Evolutionary conservation across 35 echinoderm and acorn worm genomes (phyloP).

Genomic region (Lytechinus variegatus): DNA sequence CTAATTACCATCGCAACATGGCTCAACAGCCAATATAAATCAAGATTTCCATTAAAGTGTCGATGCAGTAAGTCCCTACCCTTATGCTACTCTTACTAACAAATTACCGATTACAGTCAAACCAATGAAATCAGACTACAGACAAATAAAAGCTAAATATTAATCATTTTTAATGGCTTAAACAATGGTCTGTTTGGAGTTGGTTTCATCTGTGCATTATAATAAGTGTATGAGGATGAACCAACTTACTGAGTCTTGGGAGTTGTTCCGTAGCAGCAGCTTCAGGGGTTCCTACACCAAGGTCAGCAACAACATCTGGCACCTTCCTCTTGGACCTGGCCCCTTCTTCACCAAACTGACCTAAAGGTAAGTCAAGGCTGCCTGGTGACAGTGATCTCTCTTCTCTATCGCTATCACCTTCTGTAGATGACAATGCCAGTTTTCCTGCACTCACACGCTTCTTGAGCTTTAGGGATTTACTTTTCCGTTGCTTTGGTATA

Average conservation of each 20-base stretch:
- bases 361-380: conserved; percentile 35
- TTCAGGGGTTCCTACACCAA: conserved; percentile 24
- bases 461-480: conserved; percentile 23
- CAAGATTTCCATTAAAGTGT: too few species aligned
- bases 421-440: neutral
- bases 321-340: conserved; percentile 41
- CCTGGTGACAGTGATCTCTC: neutral
- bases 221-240: neutral
- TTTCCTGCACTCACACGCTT: conserved; percentile 31
- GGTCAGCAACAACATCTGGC: conserved; percentile 37
- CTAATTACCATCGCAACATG: too few species aligned
- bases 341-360: conserved; percentile 38
- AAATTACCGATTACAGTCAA: too few species aligned
- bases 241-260: conserved; percentile 74
- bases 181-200: too few species aligned
- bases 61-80: too few species aligned
- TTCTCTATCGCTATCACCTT: conserved; percentile 16
- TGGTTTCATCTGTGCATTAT: too few species aligned
- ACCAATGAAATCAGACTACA: too few species aligned
- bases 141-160: too few species aligned
- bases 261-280: conserved; percentile 65
- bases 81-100: too few species aligned
- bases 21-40: too few species aligned
- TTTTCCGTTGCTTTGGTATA: conserved; percentile 33
- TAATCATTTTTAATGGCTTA: too few species aligned